Base-by-base conservation (phyloP, 2,113 vertebrate species). In the Tenebrosternarchus preto region DNA sequence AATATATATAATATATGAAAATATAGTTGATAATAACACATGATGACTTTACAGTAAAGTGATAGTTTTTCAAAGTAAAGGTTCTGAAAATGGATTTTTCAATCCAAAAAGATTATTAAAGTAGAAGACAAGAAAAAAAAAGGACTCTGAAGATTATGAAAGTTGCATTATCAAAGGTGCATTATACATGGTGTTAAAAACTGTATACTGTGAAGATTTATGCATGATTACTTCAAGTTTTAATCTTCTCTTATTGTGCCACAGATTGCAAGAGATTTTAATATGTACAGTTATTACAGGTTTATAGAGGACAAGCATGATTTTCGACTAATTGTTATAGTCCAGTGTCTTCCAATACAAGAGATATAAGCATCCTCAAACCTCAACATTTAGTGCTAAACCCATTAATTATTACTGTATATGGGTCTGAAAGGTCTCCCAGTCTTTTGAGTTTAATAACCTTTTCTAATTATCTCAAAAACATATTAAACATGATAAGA, bases 11-110 rank as follows among this genome's bases (percentile, higher is more conserved):
- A 57, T 46, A 80, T 87, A 90, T 25, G 86, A 90, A 89, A 90
- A 91, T 88, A 89, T 89, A 88, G 88, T 55, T 74, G 68, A 91
- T 84, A 87, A 68, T 60, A 73, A 82, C 85, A 85, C 27, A 72
- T 82, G 84, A 78, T 82, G 77, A 85, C 76, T 89, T 91, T 91
- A 89, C 85, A 90, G 68, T 79, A 78, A 20, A 68, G 64, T 36
- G 36, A 73, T 83, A 72, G 59, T 80, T 77, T 69, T 76, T 77
- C 84, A 85, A 85, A 55, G 84, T 22, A 78, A 61, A 75, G 57
- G 43, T 50, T 36, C 6, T 36, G 33, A 36, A 36, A 36, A 36
- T 4, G 43, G 2, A 15, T 50, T 50, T 50, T 50, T 50, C 43
- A 50, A 50, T 15, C 43, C 43, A 50, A 50, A 15, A 50, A 15